Evolutionary conservation across 2,888 invertebrate species (phyloP).

Genomic region (Julus scandinavius): DNA sequence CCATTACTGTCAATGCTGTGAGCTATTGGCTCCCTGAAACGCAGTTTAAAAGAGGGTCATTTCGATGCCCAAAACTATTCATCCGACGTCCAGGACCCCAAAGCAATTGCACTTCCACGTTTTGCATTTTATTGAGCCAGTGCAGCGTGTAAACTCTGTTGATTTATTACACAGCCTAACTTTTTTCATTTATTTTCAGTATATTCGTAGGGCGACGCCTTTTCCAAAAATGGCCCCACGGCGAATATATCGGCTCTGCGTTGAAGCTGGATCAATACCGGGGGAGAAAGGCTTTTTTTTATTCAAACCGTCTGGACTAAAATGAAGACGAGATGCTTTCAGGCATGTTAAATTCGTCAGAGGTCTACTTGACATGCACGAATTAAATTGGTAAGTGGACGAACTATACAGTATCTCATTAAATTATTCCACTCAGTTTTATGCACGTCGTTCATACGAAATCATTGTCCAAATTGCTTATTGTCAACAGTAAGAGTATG

Average conservation of each 20-base stretch:
- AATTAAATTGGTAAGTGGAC: constrained; percentile 10
- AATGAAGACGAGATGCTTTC: background rate
- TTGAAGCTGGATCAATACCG: constrained; percentile 13
- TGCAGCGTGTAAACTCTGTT: constrained; percentile 42
- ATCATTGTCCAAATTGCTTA: too few relatives aligned
- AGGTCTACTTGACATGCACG: constrained; percentile 23
- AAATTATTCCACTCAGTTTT: background rate
- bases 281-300: background rate
- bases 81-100: constrained; percentile 17
- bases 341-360: constrained; percentile 1
- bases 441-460: too few relatives aligned
- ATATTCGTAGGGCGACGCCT: background rate
- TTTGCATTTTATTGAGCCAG: constrained; percentile 42
- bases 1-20: constrained; percentile 27
- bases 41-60: background rate
- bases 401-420: background rate
- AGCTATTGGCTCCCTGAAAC: background rate
- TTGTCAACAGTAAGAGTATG: too few relatives aligned
- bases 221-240: constrained; percentile 29
- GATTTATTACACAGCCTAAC: constrained; percentile 16
- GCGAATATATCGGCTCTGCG: constrained; percentile 5
- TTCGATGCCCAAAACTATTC: constrained; percentile 17
- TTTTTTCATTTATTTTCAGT: constrained; percentile 41
- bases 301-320: background rate
- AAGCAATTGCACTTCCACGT: background rate